Percentiles rank a stretch among this genome's conserved stretches.
phyloP scores from a whole-genome alignment of 2,888 invertebrate genomes.

The Limnephilus rhombicus region DNA sequence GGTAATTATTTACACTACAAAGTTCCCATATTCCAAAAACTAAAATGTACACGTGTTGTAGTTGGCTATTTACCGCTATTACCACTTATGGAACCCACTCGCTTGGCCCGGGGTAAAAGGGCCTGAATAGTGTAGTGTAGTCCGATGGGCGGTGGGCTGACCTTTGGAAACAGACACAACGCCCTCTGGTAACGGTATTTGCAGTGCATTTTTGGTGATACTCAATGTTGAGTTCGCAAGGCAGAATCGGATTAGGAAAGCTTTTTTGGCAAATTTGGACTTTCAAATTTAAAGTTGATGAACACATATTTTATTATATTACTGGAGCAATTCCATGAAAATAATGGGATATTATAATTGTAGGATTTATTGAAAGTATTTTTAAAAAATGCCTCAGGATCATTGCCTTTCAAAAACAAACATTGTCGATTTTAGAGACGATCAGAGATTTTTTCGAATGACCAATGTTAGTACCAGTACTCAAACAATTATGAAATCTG shows the following conservation, averaged over 20 bases:
- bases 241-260: neutral
- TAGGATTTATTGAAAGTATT: too few relatives aligned
- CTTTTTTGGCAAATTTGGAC: neutral
- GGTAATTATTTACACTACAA: too few relatives aligned
- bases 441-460: too few relatives aligned
- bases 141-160: neutral
- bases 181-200: neutral
- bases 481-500: too few relatives aligned
- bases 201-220: slow-evolving; percentile 33
- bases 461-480: too few relatives aligned
- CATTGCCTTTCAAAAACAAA: too few relatives aligned
- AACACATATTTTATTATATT: too few relatives aligned
- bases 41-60: neutral
- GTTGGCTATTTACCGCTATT: neutral
- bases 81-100: neutral
- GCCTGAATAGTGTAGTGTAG: neutral
- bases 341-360: too few relatives aligned
- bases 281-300: neutral
- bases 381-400: too few relatives aligned
- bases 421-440: too few relatives aligned
- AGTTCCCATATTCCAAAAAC: neutral
- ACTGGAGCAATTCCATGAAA: too few relatives aligned
- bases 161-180: slow-evolving; percentile 23
- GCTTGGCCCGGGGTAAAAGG: slow-evolving; percentile 26
- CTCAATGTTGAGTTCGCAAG: neutral